Base-by-base conservation (phyloP, 2,888 invertebrate species). In the Shargacucullia verbasci region DNA sequence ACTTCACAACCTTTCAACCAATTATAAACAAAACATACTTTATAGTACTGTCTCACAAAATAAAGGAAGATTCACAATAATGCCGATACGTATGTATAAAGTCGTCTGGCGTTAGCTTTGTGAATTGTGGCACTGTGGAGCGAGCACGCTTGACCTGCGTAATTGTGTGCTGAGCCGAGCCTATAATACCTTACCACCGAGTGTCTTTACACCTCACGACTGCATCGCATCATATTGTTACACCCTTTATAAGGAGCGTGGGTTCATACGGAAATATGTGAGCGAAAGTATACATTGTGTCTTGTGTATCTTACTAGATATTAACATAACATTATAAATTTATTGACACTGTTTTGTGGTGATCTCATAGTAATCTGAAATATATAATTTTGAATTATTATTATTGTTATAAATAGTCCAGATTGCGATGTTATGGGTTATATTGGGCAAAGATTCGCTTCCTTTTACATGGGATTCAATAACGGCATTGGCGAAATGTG, bases 121-220 rank as follows among this genome's bases (percentile, higher is more conserved):
- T 76, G 79, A 76, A 78, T 81, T 75, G 82, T 81, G 78, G 80
- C 75, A 73, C 77, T 78, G 71, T 75, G 77, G 76, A 78, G 78
- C 78, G 78, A 80, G 84, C 86, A 87, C 88, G 88, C 86, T 87
- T 86, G 90, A 88, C 88, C 89, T 78, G 80, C 84, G 89, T 90
- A 89, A 90, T 90, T 90, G 89, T 88, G 85, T 78, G 84, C 84
- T 73, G 83, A 82, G 83, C 78, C 78, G 75, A 80, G 83, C 82
- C 86, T 84, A 82, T 86, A 84, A 86, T 85, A 82, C 84, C 78
- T 70, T 72, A 74, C 73, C 75, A 59, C 31, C 49, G 47, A 20
- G 38, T 40, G 12, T 14, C 35, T 83, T 86, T 83, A 86, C 48
- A 84, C 62, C 38, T 52, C 59, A 78, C 84, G 81, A 83, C 65